Conservation (phyloP, 2,888 invertebrate genomes). For the Platycnemis pennipes region DNA sequence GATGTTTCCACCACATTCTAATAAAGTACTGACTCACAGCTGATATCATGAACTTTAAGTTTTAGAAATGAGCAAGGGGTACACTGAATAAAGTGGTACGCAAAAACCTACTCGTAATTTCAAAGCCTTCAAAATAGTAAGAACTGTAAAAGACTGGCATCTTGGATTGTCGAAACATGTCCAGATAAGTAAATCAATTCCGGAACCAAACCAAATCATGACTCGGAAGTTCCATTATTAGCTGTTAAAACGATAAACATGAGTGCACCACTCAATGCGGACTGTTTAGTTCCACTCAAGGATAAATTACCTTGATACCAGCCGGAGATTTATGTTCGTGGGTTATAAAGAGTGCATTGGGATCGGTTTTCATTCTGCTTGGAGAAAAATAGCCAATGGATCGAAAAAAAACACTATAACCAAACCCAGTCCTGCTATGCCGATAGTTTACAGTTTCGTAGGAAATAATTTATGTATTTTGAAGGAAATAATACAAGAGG, state of each 20-base stretch:
- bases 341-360: neutral
- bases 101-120: no score
- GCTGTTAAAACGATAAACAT: neutral
- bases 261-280: neutral
- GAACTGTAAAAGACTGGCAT: no score
- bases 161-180: neutral
- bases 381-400: neutral
- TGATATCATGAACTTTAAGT: no score
- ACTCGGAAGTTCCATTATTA: neutral
- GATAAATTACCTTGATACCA: neutral
- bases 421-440: neutral
- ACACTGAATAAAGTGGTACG: no score
- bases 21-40: no score
- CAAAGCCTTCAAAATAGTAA: no score
- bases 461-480: neutral
- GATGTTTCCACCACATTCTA: no score
- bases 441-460: neutral
- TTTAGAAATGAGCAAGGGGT: no score
- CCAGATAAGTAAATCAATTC: neutral
- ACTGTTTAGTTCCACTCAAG: neutral
- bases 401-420: neutral
- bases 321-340: neutral
- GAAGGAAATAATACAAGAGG: neutral
- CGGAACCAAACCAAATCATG: no score
- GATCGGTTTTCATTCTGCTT: neutral